Base-by-base conservation (phyloP, 1,140 invertebrate species). In the Hyphantria cunea region DNA sequence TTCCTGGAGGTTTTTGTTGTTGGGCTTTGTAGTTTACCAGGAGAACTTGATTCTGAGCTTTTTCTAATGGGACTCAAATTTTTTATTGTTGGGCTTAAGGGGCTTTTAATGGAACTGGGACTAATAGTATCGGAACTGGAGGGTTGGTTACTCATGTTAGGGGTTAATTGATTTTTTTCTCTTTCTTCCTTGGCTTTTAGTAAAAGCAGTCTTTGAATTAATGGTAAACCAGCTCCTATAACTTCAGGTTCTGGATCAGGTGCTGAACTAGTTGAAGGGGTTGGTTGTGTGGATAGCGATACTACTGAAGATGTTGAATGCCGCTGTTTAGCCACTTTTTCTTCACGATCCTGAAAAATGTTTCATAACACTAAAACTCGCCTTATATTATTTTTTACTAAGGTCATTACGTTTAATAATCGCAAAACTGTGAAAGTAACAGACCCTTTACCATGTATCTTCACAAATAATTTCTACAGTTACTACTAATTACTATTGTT, bases 121-220 rank as follows among this genome's bases (percentile, higher is more conserved):
- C 89, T 91, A 11, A 92, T 91, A 0, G 90, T 92, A 56, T 91
- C 90, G 2, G 89, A 91, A 58, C 89, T 91, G 9, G 91, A 92
- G 31, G 83, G 86, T 64, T 84, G 84, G 63, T 92, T 91, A 50
- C 87, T 91, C 5, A 68, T 82, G 8, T 76, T 74, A 15, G 84
- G 83, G 13, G 88, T 89, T 5, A 90, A 65, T 67, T 88, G 81
- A 63, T 84, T 86, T 64, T 89, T 91, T 50, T 95, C 94, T 52
- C 91, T 91, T 66, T 96, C 96, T 78, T 95, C 95, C 84, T 96
- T 97, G 9, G 95, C 94, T 84, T 96, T 96, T 7, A 97, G 90
- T 51, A 96, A 88, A 33, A 96, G 90, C 14, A 97, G 91, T 64
- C 96, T 91, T 80, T 97, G 96, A 2, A 97, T 90, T 6, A 97